Conservation (phyloP, 1,140 invertebrate species). For the Dreissena polymorpha region DNA sequence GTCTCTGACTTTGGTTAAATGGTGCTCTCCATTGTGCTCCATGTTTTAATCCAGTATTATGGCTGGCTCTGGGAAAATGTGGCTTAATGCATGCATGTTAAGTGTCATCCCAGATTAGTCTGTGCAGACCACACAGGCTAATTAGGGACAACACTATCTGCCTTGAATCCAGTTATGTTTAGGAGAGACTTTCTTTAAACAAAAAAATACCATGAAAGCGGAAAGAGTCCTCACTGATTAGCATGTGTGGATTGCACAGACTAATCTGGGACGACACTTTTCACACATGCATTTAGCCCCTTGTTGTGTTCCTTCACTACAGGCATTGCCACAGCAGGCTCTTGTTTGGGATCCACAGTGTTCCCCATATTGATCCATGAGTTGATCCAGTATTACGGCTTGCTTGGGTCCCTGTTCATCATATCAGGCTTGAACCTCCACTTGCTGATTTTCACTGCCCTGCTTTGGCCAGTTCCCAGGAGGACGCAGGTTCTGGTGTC, state of each 20-base stretch:
- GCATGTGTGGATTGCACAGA: no score
- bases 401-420: conserved; percentile 90
- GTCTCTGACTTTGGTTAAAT: conserved; percentile 95
- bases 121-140: no score
- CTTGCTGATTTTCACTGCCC: conserved; percentile 62
- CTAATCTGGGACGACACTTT: no score
- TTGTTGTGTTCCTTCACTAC: neutral
- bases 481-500: neutral
- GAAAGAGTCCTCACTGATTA: no score
- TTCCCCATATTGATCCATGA: conserved; percentile 84
- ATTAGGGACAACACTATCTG: no score
- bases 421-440: conserved; percentile 92
- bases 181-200: no score
- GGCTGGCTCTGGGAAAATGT: conserved; percentile 83
- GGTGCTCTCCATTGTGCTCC: conserved; percentile 85
- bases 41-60: conserved; percentile 83
- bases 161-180: no score
- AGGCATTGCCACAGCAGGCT: conserved; percentile 95
- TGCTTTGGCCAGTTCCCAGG: conserved; percentile 62
- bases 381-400: conserved; percentile 86
- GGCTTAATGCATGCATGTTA: no score
- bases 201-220: no score
- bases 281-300: no score
- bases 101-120: no score
- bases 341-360: conserved; percentile 91